Evolutionary conservation across 2,888 invertebrate species (phyloP).

Genomic region (Drosophila nigricruria): DNA sequence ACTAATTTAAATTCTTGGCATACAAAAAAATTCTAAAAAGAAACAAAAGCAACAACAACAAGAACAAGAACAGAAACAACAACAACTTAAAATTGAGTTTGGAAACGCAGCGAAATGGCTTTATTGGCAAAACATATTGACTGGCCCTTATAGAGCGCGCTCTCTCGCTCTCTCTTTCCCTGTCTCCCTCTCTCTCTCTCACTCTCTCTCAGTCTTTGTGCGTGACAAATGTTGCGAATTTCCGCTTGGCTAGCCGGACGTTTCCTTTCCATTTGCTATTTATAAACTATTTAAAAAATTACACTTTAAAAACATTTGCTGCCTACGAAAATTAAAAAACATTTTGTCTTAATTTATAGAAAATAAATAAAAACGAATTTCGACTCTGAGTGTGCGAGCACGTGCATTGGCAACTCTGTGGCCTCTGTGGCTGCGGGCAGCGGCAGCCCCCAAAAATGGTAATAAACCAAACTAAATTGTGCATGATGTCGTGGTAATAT

Average conservation of each 20-base stretch:
- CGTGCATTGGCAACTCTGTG: constrained; percentile 19
- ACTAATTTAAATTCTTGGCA: constrained; percentile 81
- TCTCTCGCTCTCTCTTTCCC: constrained; percentile 1
- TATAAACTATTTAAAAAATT: constrained; percentile 3
- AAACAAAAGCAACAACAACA: constrained; percentile 24
- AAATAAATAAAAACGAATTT: constrained; percentile 9
- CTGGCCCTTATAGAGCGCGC: constrained; percentile 13
- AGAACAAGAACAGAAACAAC: constrained; percentile 19
- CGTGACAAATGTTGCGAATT: constrained; percentile 50
- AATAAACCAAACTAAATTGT: constrained; percentile 40
- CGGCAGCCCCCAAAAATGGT: constrained; percentile 2
- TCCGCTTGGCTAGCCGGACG: constrained; percentile 47
- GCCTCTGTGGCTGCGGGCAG: constrained; percentile 17
- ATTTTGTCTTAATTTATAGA: not conserved
- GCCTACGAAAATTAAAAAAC: not conserved
- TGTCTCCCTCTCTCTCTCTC: not conserved
- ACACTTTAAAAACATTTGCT: not conserved
- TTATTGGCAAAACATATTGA: constrained; percentile 75
- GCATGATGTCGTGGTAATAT: constrained; percentile 47
- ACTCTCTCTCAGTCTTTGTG: constrained; percentile 24
- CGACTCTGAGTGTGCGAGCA: constrained; percentile 9
- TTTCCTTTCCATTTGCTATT: constrained; percentile 48
- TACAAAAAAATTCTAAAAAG: constrained; percentile 65
- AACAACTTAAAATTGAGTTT: constrained; percentile 67
- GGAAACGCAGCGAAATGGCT: constrained; percentile 72